These are phyloP conservation scores for Labroides dimidiatus DNA, from an alignment of 2,797 vertebrate genomes.

Conservation along the genomic window DNA sequence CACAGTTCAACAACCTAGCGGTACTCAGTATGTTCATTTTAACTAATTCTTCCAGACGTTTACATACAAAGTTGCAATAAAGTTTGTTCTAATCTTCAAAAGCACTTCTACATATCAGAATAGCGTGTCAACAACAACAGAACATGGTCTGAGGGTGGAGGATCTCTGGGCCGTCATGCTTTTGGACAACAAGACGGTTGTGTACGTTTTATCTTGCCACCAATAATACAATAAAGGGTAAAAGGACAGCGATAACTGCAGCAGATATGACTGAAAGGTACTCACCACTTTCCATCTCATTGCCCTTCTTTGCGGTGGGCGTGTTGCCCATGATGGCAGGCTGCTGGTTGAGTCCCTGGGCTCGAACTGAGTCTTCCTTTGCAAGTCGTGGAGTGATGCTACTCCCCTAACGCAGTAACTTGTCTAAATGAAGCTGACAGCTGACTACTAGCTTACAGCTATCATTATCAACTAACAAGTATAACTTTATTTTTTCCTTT, in stretches of 20 bases:
- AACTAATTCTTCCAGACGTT: background rate
- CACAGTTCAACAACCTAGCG: background rate
- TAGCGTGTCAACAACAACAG: background rate
- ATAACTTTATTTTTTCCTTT: constrained; percentile 21
- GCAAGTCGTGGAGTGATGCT: constrained; percentile 62
- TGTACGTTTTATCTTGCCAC: background rate
- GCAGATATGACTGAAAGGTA: constrained; percentile 40
- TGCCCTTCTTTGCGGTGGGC: constrained; percentile 95
- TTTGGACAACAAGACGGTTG: background rate
- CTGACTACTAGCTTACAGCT: constrained; percentile 75
- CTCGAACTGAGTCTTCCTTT: constrained; percentile 67
- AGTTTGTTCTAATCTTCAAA: background rate
- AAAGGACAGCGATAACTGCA: constrained; percentile 5
- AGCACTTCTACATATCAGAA: background rate
- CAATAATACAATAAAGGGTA: constrained; percentile 57
- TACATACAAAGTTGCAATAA: background rate
- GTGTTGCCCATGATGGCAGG: constrained; percentile 93
- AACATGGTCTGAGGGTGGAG: background rate
- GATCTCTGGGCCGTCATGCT: constrained; percentile 30
- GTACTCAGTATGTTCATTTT: background rate
- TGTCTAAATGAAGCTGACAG: constrained; percentile 64
- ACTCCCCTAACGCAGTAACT: constrained; percentile 50
- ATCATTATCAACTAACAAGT: constrained; percentile 65
- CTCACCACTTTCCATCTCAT: constrained; percentile 92
- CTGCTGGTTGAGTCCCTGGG: constrained; percentile 74